Base-by-base conservation (phyloP, 2,797 vertebrate species). In the Clarias platycephalus region DNA sequence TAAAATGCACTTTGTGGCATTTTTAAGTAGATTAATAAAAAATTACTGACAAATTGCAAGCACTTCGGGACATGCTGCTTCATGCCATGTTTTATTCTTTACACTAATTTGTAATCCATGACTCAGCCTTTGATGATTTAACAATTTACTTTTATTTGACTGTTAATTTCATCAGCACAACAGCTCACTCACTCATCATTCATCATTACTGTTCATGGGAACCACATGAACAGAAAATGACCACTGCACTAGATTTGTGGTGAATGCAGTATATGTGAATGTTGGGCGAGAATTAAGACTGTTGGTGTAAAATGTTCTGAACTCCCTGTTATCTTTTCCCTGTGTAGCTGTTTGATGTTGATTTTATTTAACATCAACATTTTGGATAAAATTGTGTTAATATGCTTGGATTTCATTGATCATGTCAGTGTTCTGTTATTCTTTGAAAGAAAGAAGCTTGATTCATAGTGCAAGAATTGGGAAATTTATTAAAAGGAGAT, bases 111-210 rank as follows among this genome's bases (percentile, higher is more conserved):
- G 62, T 80, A 80, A 80, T 53, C 62, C 78, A 80, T 80, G 60
- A 44, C 53, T 53, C n/a, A 80, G 53, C 49, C 62, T 66, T 66
- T 31, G 62, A 66, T 66, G 62, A 66, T 64, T 80, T 80, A 80
- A 80, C 62, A 66, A 53, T 60, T 86, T 44, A 78, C 71, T 77
- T 80, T 71, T 86, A 88, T 89, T 55, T 88, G 82, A 88, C 62
- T 60, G 67, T 78, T 85, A 83, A 82, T 86, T 83, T 87, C 84
- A 89, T 86, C 26, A 85, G 81, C 83, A 87, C 82, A 78, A 72
- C 75, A 86, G 22, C 55, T 82, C 83, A 74, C 86, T 90, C 84
- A 88, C 1, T 80, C 75, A 89, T 83, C 86, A 89, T 89, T 90
- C 87, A 85, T 31, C 84, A 79, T 80, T 86, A 83, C 57, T 82